These are phyloP conservation scores for Arrhamphus sclerolepis DNA, from an alignment of 2,797 vertebrate genomes.

Conservation along the genomic window DNA sequence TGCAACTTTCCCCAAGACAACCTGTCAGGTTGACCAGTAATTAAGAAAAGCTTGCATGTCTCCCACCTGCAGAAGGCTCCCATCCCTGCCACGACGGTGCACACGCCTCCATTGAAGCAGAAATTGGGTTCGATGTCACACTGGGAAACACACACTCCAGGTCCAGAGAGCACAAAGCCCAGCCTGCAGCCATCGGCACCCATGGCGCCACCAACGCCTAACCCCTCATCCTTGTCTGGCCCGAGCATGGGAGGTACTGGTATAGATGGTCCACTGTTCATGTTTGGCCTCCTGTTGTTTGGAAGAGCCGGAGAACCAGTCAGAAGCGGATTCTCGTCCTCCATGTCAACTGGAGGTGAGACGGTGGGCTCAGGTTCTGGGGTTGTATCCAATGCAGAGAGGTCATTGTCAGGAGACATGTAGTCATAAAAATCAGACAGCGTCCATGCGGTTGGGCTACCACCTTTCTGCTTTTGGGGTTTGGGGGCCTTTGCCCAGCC, in stretches of 20 bases:
- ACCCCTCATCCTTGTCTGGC: slow-evolving; percentile 35
- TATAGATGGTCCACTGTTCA: slow-evolving; percentile 26
- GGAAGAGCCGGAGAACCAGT: slow-evolving; percentile 49
- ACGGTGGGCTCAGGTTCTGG: slow-evolving; percentile 70
- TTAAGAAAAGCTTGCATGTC: background rate
- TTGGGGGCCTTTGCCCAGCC: slow-evolving; percentile 56
- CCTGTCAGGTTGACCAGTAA: background rate
- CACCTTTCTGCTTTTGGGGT: slow-evolving; percentile 69
- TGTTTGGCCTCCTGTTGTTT: slow-evolving; percentile 47
- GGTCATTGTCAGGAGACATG: slow-evolving; percentile 85
- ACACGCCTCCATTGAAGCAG: slow-evolving; percentile 92
- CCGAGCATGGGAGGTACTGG: slow-evolving; percentile 42
- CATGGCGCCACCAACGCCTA: slow-evolving; percentile 61
- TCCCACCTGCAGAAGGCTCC: slow-evolving; percentile 94
- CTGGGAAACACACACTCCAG: slow-evolving; percentile 83
- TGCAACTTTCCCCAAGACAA: background rate
- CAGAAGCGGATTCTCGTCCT: slow-evolving; percentile 79
- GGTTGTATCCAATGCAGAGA: slow-evolving; percentile 84
- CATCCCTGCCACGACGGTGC: slow-evolving; percentile 88
- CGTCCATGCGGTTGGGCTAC: slow-evolving; percentile 80
- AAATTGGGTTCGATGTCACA: slow-evolving; percentile 89
- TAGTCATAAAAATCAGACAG: slow-evolving; percentile 87
- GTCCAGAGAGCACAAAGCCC: slow-evolving; percentile 84
- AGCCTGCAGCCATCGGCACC: slow-evolving; percentile 81
- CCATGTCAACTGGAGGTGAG: slow-evolving; percentile 72